Conservation (phyloP, 2,888 invertebrate species). For the Caenorhabditis virilis region DNA sequence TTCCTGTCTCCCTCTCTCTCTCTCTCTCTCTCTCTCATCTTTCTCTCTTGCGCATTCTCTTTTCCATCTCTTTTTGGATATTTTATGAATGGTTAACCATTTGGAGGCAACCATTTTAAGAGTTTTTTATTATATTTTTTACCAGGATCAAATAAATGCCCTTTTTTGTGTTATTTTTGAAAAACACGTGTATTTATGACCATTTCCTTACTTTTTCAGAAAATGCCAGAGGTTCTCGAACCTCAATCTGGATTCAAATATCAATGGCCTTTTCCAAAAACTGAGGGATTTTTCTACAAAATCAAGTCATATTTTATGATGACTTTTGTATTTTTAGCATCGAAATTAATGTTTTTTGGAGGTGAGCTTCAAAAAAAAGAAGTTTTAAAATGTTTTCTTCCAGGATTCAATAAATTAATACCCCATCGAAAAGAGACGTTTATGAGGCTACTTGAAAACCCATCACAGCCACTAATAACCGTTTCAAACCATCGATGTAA, state of each 20-base stretch:
- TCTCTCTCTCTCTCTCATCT: too few species aligned
- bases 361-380: constrained; percentile 17
- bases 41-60: too few species aligned
- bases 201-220: too few species aligned
- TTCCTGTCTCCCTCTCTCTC: too few species aligned
- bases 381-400: neutral
- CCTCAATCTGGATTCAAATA: constrained; percentile 57
- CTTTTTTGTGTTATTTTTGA: too few species aligned
- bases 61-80: too few species aligned
- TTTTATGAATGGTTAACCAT: too few species aligned
- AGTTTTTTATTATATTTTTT: too few species aligned
- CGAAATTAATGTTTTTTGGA: constrained; percentile 56
- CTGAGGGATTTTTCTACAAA: constrained; percentile 49
- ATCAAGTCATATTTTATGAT: constrained; percentile 56
- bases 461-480: constrained; percentile 59
- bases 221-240: too few species aligned
- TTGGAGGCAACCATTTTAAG: too few species aligned
- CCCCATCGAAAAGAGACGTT: constrained; percentile 59
- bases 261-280: constrained; percentile 63
- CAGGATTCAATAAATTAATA: constrained; percentile 50
- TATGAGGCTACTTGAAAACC: constrained; percentile 50
- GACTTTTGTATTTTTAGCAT: constrained; percentile 52
- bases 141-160: too few species aligned
- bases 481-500: constrained; percentile 66
- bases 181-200: too few species aligned